Percentiles rank a stretch among this genome's conserved stretches.
Evolutionary conservation across 2,797 vertebrate species (phyloP).

Genomic region (Oreochromis mossambicus): DNA sequence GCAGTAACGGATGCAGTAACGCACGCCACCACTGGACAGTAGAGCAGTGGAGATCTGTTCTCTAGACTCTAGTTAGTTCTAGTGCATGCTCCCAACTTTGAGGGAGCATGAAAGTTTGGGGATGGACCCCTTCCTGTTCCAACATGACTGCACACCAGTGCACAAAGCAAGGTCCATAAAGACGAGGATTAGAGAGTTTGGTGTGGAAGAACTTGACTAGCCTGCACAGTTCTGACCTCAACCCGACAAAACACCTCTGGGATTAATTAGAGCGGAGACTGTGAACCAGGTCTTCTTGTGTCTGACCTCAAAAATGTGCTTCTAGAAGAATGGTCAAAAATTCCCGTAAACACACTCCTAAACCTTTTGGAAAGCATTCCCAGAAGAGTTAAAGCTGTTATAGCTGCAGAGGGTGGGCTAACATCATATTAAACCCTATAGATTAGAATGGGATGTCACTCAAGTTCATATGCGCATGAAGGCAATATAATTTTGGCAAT

Average conservation of each 20-base stretch:
- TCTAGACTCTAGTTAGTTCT: neutral
- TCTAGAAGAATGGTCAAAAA: neutral
- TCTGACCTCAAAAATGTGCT: neutral
- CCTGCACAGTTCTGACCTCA: neutral
- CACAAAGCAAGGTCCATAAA: neutral
- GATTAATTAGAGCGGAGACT: neutral
- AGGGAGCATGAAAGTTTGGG: neutral
- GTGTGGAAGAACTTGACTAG: neutral
- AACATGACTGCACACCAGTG: neutral
- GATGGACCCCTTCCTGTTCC: neutral
- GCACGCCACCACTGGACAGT: neutral
- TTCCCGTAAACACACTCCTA: neutral
- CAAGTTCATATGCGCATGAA: neutral
- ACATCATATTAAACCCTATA: neutral
- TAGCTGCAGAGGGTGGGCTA: neutral
- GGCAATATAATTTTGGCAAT: neutral
- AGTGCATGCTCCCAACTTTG: neutral
- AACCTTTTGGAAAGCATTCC: neutral
- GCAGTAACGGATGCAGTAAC: neutral
- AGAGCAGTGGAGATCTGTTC: neutral
- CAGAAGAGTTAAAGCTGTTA: neutral
- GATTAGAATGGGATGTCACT: neutral
- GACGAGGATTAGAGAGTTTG: neutral
- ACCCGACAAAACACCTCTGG: neutral
- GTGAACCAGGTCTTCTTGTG: neutral